Evolutionary conservation across 2,797 vertebrate species (phyloP), one percentile per base, ranked within the genome.

Genomic region (Pseudopleuronectes americanus): DNA sequence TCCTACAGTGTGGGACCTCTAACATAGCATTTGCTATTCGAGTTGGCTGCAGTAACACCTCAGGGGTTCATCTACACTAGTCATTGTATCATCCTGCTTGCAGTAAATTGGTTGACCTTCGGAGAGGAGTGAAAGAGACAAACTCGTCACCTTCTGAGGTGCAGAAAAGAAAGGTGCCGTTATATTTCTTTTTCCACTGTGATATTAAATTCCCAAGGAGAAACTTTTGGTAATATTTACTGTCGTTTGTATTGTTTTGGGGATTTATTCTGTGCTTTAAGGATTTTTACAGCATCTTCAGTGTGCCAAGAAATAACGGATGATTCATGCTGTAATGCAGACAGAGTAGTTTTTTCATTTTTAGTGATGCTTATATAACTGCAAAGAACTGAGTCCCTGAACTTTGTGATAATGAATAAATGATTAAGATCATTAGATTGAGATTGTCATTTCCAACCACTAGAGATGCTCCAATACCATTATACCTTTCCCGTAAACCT

Each of bases 91-190:
- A 59, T 61, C 62, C 73, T 43, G 74, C 58, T 68, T 71, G 45
- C 68, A 49, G 26, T 43, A 73, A 68, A 75, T 80, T 53, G 45
- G 62, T 72, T 75, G 80, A 87, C 88, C 85, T 89, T 90, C 86
- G 55, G 55, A 80, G 70, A 33, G 41, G 41, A 74, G 48, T 16
- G 36, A 51, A 64, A 71, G 48, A 58, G 8, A 76, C 61, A 38
- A 68, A 74, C 41, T 22, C 38, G 45, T 33, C 33, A 23, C 69
- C 53, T 56, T 64, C 3, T 3, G 8, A 24, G 36, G 12, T 6
- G 9, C 55, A 52, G 3, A 31, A 59, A 48, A 1, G 26, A 3
- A 79, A 49, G 3, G 1, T 19, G 17, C 10, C 17, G 14, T 54
- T 64, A 71, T 13, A 13, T 16, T 71, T 36, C 21, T 10, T 51